Percentiles rank a stretch among this genome's conserved stretches.
Conservation (phyloP, 2,888 invertebrate genomes). For the Nudaria mundana region DNA sequence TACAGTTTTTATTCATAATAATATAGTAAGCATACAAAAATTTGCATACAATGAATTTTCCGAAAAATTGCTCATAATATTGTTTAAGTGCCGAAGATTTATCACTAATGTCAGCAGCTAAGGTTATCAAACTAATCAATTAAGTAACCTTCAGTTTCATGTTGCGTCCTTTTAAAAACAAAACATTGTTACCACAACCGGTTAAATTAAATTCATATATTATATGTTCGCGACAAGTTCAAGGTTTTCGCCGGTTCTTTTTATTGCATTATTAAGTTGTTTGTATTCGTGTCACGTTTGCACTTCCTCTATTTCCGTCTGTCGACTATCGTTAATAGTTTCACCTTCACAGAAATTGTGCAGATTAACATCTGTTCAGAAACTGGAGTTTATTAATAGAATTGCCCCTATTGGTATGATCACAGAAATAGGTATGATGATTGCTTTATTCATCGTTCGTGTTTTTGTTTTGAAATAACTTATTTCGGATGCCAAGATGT, state of each 20-base stretch:
- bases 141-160: background rate
- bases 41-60: too few relatives aligned
- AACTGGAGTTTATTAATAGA: too few relatives aligned
- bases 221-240: conserved; percentile 19
- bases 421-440: too few relatives aligned
- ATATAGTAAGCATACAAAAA: too few relatives aligned
- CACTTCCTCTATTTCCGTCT: conserved; percentile 16
- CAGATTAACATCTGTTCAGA: background rate
- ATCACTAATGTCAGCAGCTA: background rate
- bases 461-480: too few relatives aligned
- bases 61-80: background rate
- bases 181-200: background rate
- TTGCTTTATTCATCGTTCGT: too few relatives aligned
- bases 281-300: conserved; percentile 18
- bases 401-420: too few relatives aligned
- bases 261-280: conserved; percentile 12
- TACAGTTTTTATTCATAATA: too few relatives aligned
- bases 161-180: background rate
- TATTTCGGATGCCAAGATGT: too few relatives aligned
- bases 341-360: conserved; percentile 12
- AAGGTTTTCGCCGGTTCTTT: conserved; percentile 16
- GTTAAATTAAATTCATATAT: conserved; percentile 8
- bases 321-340: conserved; percentile 10
- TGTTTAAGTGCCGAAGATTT: background rate
- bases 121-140: background rate